Base-by-base conservation (phyloP, 2,113 vertebrate species). In the Chloropsis hardwickii region DNA sequence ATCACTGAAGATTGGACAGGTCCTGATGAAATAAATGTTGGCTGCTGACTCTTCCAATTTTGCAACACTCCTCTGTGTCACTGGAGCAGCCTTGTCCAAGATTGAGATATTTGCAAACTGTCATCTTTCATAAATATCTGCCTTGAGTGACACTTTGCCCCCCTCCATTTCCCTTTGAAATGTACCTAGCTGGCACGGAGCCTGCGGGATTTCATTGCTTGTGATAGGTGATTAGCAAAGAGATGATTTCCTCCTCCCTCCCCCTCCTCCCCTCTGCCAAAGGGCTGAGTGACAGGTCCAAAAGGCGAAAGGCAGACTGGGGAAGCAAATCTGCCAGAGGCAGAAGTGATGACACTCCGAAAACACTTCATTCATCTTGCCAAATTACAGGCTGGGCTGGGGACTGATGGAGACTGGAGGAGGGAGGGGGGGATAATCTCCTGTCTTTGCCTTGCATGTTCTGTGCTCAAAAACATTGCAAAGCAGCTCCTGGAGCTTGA, bases 41-140 rank as follows among this genome's bases (percentile, higher is more conserved):
- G 98, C 98, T 99, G 98, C 99, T 99, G 99, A 99, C 99, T 99
- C 97, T 98, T 99, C 97, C 98, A 98, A 99, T 99, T 99, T 99
- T 97, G 98, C 94, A 93, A 97, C 95, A 96, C 98, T 98, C 97
- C 97, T 98, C 98, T 86, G 97, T 98, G 98, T 99, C 99, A 99
- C 98, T 97, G 97, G 97, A 90, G 95, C 98, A 98, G 98, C 97
- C 98, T 98, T 98, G 98, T 97, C 97, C 97, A 98, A 99, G 99
- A 99, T 99, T 99, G 99, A 99, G 99, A 99, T 99, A 99, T 99
- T 99, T 99, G 99, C 98, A 99, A 99, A 99, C 99, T 99, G 99
- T 99, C 99, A 99, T 98, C 98, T 99, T 98, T 98, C 98, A 99
- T 99, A 99, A 99, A 99, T 98, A 99, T 98, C 98, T 98, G 97